Evolutionary conservation across 2,888 invertebrate species (phyloP).

Genomic region (Copidosoma aretas): DNA sequence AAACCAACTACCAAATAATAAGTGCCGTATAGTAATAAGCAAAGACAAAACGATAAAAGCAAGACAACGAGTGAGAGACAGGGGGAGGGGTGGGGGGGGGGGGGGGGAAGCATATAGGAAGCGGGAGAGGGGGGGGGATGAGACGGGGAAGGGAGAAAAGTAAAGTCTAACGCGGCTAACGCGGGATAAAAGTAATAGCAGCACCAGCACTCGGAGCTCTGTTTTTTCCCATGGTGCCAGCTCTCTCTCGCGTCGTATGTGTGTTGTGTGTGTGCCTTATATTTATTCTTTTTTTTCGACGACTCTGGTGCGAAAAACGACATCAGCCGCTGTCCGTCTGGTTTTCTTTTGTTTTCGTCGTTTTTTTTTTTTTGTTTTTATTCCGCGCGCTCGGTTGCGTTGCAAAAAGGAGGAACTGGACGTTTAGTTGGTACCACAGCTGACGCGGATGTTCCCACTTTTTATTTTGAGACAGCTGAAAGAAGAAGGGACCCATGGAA

Average conservation of each 20-base stretch:
- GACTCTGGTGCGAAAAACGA: constrained; percentile 4
- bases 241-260: background rate
- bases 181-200: constrained; percentile 17
- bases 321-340: no score
- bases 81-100: no score
- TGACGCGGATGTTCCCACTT: no score
- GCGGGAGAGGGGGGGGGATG: background rate
- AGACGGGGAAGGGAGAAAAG: constrained; percentile 19
- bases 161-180: constrained; percentile 30
- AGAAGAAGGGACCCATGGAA: no score
- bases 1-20: constrained; percentile 1
- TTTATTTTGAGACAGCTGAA: no score
- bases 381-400: background rate
- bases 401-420: no score
- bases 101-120: background rate
- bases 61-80: background rate
- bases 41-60: constrained; percentile 18
- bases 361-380: background rate
- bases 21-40: background rate
- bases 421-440: no score
- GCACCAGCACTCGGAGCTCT: constrained; percentile 8
- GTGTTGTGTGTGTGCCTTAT: no score
- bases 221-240: background rate
- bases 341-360: background rate
- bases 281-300: no score